Base-by-base conservation (phyloP, 1,140 invertebrate genomes). In the Elysia chlorotica region DNA sequence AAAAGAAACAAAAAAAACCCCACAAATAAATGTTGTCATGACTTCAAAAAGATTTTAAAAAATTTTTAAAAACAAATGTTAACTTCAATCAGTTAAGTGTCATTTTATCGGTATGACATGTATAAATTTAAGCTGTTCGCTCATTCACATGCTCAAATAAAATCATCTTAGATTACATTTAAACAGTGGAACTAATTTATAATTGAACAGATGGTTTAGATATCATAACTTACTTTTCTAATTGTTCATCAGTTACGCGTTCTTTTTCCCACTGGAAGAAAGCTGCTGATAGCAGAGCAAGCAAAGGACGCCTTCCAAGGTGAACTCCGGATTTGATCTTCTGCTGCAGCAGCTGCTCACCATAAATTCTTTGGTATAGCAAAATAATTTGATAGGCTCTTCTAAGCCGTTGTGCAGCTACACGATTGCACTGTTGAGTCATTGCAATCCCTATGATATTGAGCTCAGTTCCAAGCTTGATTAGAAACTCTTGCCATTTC, bases 191-290 rank as follows among this genome's bases (percentile, higher is more conserved):
- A 14, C 10, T 48, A 48, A 10, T 48, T 10, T 48, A 48, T n/a
- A 10, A 48, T 48, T n/a, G n/a, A n/a, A 14, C n/a, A n/a, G 10
- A 48, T 48, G n/a, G 41, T 10, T 48, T 48, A 48, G 10, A 48
- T 14, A 14, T 48, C n/a, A 14, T n/a, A 48, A 48, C 54, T 57
- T 69, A 69, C 66, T 36, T 69, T 36, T 69, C 3, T 25, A 69
- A 21, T 25, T 69, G 48, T 33, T 69, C 66, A 57, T 69, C 66
- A 41, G 41, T 56, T 19, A 69, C 54, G 56, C 66, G 31, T 57
- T 69, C 66, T 69, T 69, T 56, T 21, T 69, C 66, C 66, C 66
- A 69, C 30, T 57, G 48, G 37, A 69, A 69, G 5, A 57, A 19
- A 35, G 66, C 33, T 56, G 66, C 66, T 33, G 66, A 69, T 3